Conservation (phyloP, 1,140 invertebrate species). For the Nomia melanderi region DNA sequence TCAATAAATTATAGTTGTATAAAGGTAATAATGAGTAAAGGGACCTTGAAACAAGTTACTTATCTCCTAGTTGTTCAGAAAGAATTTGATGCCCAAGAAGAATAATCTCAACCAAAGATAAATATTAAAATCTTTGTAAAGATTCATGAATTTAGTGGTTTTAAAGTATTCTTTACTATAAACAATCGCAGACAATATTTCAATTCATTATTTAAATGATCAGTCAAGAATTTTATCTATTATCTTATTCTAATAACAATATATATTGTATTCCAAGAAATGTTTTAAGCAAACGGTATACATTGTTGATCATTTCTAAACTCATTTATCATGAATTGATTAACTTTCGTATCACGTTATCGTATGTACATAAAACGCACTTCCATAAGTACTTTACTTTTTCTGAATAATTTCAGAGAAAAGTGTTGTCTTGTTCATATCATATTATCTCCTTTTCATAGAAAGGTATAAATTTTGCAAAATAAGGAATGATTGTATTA, state of each 20-base stretch:
- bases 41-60: slow-evolving; percentile 49
- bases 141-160: slow-evolving; percentile 66
- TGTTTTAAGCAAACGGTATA: slow-evolving; percentile 46
- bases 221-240: slow-evolving; percentile 72
- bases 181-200: slow-evolving; percentile 77
- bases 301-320: slow-evolving; percentile 35
- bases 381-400: slow-evolving; percentile 29
- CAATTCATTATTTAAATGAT: slow-evolving; percentile 75
- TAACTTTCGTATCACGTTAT: slow-evolving; percentile 35
- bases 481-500: not conserved
- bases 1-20: slow-evolving; percentile 46
- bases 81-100: not conserved
- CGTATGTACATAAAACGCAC: slow-evolving; percentile 30
- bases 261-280: slow-evolving; percentile 70
- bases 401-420: not conserved
- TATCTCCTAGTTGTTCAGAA: slow-evolving; percentile 40
- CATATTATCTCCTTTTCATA: not conserved
- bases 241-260: slow-evolving; percentile 75
- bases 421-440: not conserved
- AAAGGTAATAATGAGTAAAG: slow-evolving; percentile 49
- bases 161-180: slow-evolving; percentile 75
- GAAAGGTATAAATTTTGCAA: not conserved
- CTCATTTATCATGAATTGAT: slow-evolving; percentile 30
- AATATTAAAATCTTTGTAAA: slow-evolving; percentile 5
- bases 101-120: slow-evolving; percentile 27